A percentile compares a stretch with the other conserved stretches of the same genome.
phyloP scores from a whole-genome alignment of 35 echinoderm and acorn worm genomes.

The Stichopus chloronotus region DNA sequence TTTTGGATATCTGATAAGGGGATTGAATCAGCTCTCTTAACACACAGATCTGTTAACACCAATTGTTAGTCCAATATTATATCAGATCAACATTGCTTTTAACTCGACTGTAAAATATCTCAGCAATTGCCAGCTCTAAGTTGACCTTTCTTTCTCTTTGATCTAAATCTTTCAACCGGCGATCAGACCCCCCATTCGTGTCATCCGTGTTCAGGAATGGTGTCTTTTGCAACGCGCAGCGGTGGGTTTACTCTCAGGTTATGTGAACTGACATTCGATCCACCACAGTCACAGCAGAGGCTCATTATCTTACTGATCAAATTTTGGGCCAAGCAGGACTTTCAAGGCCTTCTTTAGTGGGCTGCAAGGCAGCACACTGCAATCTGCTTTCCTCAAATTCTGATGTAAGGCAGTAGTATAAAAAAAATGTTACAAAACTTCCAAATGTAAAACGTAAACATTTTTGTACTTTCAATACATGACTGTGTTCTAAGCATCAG shows the following conservation, averaged over 20 bases:
- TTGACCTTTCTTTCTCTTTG: conserved; percentile 7
- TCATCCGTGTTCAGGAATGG: conserved; percentile 50
- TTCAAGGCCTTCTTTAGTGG: conserved; percentile 33
- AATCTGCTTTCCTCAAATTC: neutral
- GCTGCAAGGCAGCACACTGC: conserved; percentile 2
- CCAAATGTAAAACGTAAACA: too few species aligned
- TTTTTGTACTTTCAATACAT: too few species aligned
- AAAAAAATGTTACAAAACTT: too few species aligned
- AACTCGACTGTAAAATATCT: too few species aligned
- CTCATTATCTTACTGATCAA: conserved; percentile 48
- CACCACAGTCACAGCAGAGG: conserved; percentile 44
- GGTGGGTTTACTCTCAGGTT: conserved; percentile 15
- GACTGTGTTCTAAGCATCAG: too few species aligned
- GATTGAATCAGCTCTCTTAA: too few species aligned
- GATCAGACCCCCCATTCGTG: conserved; percentile 33
- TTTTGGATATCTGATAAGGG: too few species aligned
- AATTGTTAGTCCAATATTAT: too few species aligned
- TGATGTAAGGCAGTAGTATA: neutral
- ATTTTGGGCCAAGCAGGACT: conserved; percentile 49
- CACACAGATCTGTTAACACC: too few species aligned
- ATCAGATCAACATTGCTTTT: too few species aligned
- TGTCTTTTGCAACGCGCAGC: conserved; percentile 53
- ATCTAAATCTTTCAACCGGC: neutral
- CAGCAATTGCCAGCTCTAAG: neutral
- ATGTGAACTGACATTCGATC: conserved; percentile 29